Conservation (phyloP, 2,888 invertebrate genomes). For the Caenorhabditis wallacei region DNA sequence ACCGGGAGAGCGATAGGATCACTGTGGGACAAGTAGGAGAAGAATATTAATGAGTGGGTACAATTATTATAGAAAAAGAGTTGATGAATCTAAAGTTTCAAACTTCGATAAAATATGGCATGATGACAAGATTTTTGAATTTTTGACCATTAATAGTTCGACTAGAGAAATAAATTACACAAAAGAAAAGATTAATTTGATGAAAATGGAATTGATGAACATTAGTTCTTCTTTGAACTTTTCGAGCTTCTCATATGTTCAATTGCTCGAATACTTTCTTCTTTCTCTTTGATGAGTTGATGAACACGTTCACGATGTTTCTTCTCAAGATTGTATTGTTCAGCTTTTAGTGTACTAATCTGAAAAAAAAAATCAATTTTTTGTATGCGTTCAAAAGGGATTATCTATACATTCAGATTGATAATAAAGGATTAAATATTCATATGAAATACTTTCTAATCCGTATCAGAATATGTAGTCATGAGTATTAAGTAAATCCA, state of each 20-base stretch:
- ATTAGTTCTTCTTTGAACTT: constrained; percentile 41
- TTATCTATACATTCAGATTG: too few species aligned
- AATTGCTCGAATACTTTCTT: constrained; percentile 64
- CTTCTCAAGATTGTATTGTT: constrained; percentile 69
- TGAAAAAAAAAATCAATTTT: constrained; percentile 29
- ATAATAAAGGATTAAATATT: too few species aligned
- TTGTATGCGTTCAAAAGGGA: too few species aligned
- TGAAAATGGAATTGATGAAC: neutral
- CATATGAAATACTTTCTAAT: too few species aligned
- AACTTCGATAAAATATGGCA: constrained; percentile 2
- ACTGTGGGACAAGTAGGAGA: neutral
- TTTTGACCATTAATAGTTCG: constrained; percentile 1
- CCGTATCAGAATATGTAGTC: too few species aligned
- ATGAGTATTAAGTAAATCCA: too few species aligned
- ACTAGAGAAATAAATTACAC: neutral
- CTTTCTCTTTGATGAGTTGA: constrained; percentile 73
- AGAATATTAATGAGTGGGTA: neutral
- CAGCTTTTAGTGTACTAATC: constrained; percentile 76
- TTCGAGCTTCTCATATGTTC: constrained; percentile 44
- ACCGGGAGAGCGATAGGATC: constrained; percentile 26
- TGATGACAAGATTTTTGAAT: constrained; percentile 13
- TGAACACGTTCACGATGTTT: constrained; percentile 70
- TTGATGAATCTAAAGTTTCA: neutral
- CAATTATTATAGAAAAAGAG: too few species aligned
- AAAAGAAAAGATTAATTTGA: neutral